These are phyloP conservation scores for Leuciscus waleckii DNA, from an alignment of 2,797 vertebrate species.

Conservation along the genomic window DNA sequence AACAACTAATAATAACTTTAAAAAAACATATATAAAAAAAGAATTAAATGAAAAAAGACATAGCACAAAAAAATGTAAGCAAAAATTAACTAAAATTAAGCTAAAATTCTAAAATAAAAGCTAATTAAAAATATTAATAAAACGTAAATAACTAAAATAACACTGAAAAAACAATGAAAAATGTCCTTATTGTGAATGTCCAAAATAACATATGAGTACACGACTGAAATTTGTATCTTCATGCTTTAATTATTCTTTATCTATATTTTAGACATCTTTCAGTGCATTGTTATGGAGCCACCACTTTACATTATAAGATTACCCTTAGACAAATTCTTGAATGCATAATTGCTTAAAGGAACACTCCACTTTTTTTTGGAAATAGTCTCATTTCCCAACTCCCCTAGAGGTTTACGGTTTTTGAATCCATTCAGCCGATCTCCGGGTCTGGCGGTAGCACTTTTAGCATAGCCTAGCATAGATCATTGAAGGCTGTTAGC, in stretches of 20 bases:
- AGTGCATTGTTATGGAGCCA: not conserved
- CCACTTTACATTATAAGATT: not conserved
- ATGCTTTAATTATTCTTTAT: not conserved
- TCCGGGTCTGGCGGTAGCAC: no score
- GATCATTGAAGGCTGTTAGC: no score
- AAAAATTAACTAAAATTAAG: no score
- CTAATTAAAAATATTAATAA: not conserved
- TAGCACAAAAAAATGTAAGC: no score
- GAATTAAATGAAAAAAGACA: not conserved
- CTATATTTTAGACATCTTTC: not conserved
- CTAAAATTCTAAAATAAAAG: not conserved
- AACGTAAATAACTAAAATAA: not conserved
- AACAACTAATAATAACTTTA: not conserved
- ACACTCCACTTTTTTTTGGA: no score
- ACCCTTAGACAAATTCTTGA: not conserved
- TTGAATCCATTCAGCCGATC: no score
- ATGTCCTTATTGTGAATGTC: not conserved
- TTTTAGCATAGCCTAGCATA: no score
- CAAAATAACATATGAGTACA: not conserved
- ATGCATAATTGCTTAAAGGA: not conserved
- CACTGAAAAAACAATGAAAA: not conserved
- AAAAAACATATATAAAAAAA: not conserved
- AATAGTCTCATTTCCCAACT: no score
- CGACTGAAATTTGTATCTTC: not conserved
- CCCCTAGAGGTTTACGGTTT: no score